Evolutionary conservation across 2,888 invertebrate species (phyloP).

Genomic region (Tiliacea aurago): DNA sequence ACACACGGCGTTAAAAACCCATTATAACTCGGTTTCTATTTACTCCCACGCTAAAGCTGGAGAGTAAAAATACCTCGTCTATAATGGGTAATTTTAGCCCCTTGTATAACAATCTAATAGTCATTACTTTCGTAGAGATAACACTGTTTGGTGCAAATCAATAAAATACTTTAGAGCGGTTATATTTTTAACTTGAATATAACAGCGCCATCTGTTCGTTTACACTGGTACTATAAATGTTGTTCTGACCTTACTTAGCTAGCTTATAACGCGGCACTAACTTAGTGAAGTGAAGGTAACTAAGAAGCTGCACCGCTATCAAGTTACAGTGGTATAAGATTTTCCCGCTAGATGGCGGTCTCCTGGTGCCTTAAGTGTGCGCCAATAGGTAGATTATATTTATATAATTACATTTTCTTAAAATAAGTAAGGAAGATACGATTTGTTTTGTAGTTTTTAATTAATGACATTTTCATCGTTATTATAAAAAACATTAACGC

Average conservation of each 20-base stretch:
- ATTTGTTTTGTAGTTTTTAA: neutral
- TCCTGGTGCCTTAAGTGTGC: neutral
- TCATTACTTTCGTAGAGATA: too few species aligned
- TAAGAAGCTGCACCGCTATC: neutral
- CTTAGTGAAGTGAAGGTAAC: constrained; percentile 9
- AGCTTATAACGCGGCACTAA: neutral
- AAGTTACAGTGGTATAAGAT: neutral
- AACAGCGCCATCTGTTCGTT: constrained; percentile 37
- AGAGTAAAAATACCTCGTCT: too few species aligned
- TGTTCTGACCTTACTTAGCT: neutral
- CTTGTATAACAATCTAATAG: too few species aligned
- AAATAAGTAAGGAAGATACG: neutral
- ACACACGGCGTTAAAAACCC: too few species aligned
- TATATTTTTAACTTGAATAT: neutral
- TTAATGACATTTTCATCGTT: neutral
- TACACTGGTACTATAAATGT: neutral
- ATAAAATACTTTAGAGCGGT: too few species aligned
- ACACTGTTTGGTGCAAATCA: too few species aligned
- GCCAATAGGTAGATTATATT: too few species aligned
- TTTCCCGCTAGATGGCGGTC: constrained; percentile 42
- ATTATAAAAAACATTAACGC: constrained; percentile 47
- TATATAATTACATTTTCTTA: neutral
- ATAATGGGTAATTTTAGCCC: too few species aligned
- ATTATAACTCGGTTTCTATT: too few species aligned
- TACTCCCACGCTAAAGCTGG: too few species aligned